These are phyloP conservation scores for Oriolus oriolus DNA, from an alignment of 2,113 vertebrate species.

Conservation along the genomic window DNA sequence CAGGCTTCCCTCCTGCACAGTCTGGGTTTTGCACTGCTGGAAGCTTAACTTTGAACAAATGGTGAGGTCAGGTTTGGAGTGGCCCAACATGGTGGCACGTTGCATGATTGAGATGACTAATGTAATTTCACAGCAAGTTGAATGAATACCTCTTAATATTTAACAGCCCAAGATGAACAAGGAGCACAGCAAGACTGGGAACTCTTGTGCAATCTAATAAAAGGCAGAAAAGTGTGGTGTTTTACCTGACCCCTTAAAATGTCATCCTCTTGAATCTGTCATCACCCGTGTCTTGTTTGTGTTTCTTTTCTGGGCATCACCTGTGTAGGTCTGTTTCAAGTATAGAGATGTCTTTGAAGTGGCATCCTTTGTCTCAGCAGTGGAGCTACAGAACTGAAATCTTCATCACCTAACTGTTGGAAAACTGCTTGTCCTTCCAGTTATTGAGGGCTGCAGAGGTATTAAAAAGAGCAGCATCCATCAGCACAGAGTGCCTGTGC, in stretches of 20 bases:
- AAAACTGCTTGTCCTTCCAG: neutral
- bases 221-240: neutral
- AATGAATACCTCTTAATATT: neutral
- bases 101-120: neutral
- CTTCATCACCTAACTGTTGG: neutral
- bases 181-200: neutral
- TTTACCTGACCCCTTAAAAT: neutral
- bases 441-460: neutral
- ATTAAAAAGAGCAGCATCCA: neutral
- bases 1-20: neutral
- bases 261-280: neutral
- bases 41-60: neutral
- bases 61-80: neutral
- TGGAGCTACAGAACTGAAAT: neutral
- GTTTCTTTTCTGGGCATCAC: neutral
- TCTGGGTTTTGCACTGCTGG: neutral
- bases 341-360: neutral
- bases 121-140: neutral
- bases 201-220: neutral
- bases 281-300: neutral
- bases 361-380: neutral
- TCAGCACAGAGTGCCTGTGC: neutral
- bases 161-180: neutral
- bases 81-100: accelerated
- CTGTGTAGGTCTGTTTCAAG: neutral